These are phyloP conservation scores for Platycercus adscitus DNA, from an alignment of 2,113 vertebrate genomes.

Conservation along the genomic window DNA sequence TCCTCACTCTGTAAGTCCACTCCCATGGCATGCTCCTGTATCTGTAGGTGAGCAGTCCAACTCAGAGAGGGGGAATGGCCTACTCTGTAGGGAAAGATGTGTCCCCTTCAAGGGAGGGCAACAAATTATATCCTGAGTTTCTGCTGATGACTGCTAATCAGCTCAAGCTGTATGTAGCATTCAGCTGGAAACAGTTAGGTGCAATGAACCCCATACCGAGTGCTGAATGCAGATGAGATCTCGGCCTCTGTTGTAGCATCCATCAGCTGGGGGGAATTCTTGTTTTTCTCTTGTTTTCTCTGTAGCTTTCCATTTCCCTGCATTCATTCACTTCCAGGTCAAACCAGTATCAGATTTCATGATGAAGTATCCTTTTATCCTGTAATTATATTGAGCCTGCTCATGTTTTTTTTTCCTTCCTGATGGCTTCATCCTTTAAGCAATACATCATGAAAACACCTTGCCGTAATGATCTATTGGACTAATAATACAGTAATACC, in stretches of 20 bases:
- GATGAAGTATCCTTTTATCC: constrained; percentile 43
- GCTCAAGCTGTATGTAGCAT: no score
- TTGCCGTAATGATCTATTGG: constrained; percentile 70
- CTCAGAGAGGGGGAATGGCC: not conserved
- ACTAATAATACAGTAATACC: constrained; percentile 46
- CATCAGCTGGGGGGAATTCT: not conserved
- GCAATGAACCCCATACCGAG: not conserved
- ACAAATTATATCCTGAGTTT: accelerated
- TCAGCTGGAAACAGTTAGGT: not conserved
- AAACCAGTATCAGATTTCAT: constrained; percentile 6
- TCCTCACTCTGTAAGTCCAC: not conserved
- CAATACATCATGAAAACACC: constrained; percentile 58
- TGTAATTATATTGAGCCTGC: constrained; percentile 66
- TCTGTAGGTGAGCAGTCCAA: not conserved
- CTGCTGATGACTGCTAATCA: not conserved
- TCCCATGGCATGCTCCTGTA: accelerated
- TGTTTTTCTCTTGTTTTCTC: not conserved
- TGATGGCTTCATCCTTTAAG: constrained; percentile 71
- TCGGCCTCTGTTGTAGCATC: not conserved
- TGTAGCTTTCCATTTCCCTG: not conserved
- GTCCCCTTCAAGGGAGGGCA: accelerated
- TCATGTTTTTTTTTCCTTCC: constrained; percentile 34
- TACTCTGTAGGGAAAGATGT: not conserved
- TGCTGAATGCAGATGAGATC: not conserved
- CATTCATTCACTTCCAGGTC: constrained; percentile 9